Evolutionary conservation across 2,113 vertebrate species (phyloP), one percentile per base, ranked within the genome.

Genomic region (Corythoichthys intestinalis): DNA sequence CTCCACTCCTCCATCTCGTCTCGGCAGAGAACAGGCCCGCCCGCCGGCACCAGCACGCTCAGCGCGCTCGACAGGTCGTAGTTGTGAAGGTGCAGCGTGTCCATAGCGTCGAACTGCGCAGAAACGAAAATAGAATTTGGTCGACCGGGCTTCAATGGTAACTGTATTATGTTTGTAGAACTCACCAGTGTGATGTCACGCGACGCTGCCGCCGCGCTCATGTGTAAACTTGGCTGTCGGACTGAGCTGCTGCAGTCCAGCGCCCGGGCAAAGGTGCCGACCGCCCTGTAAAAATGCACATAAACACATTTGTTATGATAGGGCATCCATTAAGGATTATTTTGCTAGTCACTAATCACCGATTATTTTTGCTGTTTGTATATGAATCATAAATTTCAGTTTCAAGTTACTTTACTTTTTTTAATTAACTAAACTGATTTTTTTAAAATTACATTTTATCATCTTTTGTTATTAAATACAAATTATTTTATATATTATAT

Each of bases 1-100:
- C 96, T 98, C 96, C 96, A 98, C 87, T 98, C 96, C 83, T 98
- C 96, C 96, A 98, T 98, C 90, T 98, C 96, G 67, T 98, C 96
- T 87, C 96, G 91, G 82, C 96, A 98, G 50, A 98, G 88, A 72
- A 98, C 95, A 1, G 96, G 96, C 46, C 96, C 96, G 20, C 96
- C 96, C 39, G 97, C 92, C 2, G 96, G 96, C 66, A 98, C 96
- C 57, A 98, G 89, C 38, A 98, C 94, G 56, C 95, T 94, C 78
- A 98, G 91, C 2, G 96, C 96, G 65, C 96, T 96, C 85, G 94
- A 96, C 83, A 98, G 87, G 78, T 97, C 94, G 69, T 96, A 98
- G 83, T 94, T 92, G 70, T 96, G 95, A 48, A 94, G 93, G 77
- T 98, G 96, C 74, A 98, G 86, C 0, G 96, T 98, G 85, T 98